phyloP scores from a whole-genome alignment of 2,113 vertebrate species.

The Eulemur macaco region DNA sequence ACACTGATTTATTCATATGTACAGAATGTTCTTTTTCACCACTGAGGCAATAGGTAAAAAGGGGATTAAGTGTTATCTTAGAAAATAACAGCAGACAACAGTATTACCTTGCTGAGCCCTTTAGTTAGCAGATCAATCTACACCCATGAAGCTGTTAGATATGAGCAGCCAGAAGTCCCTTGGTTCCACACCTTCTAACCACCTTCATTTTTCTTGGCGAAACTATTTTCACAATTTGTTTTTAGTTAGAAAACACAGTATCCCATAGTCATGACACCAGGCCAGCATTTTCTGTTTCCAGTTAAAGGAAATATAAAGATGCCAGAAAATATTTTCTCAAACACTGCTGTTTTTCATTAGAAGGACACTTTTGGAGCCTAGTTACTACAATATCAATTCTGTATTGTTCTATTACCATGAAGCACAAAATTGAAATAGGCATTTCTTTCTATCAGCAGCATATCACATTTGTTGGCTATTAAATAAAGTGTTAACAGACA shows the following conservation, averaged over 20 bases:
- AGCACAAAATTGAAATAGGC: constrained; percentile 62
- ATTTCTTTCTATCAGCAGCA: constrained; percentile 46
- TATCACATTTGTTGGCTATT: constrained; percentile 69
- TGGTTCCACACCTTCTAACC: background rate
- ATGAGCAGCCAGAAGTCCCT: background rate
- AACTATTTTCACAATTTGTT: constrained; percentile 49
- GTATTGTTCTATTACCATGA: constrained; percentile 66
- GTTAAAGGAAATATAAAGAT: constrained; percentile 73
- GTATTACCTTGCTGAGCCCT: rapidly evolving
- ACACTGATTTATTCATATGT: background rate
- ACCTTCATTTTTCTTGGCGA: constrained; percentile 5
- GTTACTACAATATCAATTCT: constrained; percentile 56
- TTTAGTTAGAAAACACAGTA: constrained; percentile 42
- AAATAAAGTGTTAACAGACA: constrained; percentile 73
- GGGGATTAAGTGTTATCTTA: background rate
- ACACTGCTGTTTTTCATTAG: constrained; percentile 76
- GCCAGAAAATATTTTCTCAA: constrained; percentile 72
- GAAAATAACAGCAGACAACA: background rate
- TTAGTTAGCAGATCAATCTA: background rate
- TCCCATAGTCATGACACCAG: constrained; percentile 49
- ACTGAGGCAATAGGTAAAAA: background rate
- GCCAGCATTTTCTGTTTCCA: constrained; percentile 70
- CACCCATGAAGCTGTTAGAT: rapidly evolving
- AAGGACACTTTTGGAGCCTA: constrained; percentile 47
- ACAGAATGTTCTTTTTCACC: background rate